Evolutionary conservation across 2,797 vertebrate species (phyloP).

Genomic region (Scleropages formosus): DNA sequence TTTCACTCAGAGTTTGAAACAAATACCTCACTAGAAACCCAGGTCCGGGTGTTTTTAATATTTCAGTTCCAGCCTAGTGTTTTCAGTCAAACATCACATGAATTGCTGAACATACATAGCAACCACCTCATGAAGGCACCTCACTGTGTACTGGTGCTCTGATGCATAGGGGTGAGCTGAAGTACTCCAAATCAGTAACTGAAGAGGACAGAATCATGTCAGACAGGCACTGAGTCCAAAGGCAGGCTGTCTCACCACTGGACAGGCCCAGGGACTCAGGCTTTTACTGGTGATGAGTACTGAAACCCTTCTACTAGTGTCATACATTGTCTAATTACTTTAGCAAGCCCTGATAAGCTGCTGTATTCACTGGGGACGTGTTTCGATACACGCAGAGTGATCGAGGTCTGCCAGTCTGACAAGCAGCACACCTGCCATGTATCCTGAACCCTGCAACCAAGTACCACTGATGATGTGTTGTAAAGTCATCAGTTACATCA

Average conservation of each 20-base stretch:
- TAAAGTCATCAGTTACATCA: constrained; percentile 23
- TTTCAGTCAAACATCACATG: too few relatives aligned
- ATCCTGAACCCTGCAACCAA: constrained; percentile 22
- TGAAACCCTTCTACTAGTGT: not conserved
- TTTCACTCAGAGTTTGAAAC: constrained; percentile 46
- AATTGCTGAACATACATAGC: too few relatives aligned
- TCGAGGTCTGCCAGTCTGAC: too few relatives aligned
- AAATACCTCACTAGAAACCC: constrained; percentile 62
- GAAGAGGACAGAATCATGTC: too few relatives aligned
- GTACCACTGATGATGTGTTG: constrained; percentile 21
- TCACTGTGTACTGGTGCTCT: too few relatives aligned
- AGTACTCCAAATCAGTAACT: too few relatives aligned
- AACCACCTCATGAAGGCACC: too few relatives aligned
- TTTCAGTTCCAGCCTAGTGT: constrained; percentile 41
- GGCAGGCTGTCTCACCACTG: too few relatives aligned
- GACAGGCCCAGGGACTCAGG: not conserved
- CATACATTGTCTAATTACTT: not conserved
- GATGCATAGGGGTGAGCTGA: too few relatives aligned
- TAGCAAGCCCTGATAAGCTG: constrained; percentile 20
- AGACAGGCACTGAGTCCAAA: too few relatives aligned
- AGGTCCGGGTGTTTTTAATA: constrained; percentile 30
- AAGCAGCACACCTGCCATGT: not conserved
- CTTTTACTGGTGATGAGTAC: not conserved
- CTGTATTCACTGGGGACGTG: not conserved
- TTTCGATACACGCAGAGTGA: too few relatives aligned